phyloP scores from a whole-genome alignment of 1,140 invertebrate genomes.

The Atta texana region DNA sequence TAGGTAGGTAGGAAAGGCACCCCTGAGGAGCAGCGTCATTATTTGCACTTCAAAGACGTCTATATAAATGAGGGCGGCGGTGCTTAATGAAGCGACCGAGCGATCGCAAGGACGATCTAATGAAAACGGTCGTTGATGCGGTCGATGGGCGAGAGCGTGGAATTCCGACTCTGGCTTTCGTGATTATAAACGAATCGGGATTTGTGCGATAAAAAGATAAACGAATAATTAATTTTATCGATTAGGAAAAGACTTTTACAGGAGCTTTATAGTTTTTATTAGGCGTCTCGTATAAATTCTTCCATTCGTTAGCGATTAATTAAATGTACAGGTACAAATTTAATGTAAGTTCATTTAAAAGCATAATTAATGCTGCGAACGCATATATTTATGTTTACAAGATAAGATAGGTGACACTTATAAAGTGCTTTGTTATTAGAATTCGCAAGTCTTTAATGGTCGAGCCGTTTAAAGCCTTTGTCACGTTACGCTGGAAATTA shows the following conservation, averaged over 20 bases:
- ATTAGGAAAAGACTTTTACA: background rate
- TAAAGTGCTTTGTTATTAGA: background rate
- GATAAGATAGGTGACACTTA: background rate
- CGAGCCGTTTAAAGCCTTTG: background rate
- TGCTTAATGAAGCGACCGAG: conserved; percentile 57
- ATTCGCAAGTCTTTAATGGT: background rate
- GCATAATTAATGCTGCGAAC: background rate
- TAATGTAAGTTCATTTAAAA: background rate
- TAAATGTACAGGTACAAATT: background rate
- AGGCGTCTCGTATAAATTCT: background rate
- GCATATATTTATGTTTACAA: background rate
- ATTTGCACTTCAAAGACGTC: conserved; percentile 79
- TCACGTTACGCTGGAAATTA: too few relatives aligned
- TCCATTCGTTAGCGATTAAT: background rate
- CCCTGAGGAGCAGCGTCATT: conserved; percentile 76
- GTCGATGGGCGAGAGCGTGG: background rate
- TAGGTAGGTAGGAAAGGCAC: conserved; percentile 61
- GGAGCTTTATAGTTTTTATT: background rate
- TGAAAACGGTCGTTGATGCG: conserved; percentile 46
- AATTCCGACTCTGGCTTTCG: conserved; percentile 28
- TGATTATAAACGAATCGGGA: conserved; percentile 5
- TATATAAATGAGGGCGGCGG: conserved; percentile 74
- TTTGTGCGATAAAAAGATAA: background rate
- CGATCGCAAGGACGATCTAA: conserved; percentile 53
- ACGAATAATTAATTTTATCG: background rate